Evolutionary conservation across 2,888 invertebrate genomes (phyloP).

Genomic region (Cataglyphis altisquamis): DNA sequence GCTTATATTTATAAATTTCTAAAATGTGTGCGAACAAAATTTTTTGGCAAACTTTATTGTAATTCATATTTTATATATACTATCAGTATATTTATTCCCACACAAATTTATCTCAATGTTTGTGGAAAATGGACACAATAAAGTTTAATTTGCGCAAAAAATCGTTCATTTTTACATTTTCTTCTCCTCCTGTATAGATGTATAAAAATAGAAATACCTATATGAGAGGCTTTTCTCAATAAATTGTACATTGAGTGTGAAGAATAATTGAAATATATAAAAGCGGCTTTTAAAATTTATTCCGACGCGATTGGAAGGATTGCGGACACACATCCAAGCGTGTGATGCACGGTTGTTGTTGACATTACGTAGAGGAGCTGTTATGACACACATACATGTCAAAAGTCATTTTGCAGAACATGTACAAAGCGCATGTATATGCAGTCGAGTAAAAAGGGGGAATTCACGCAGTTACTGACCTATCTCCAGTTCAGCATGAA

Average conservation of each 20-base stretch:
- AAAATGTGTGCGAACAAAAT: not conserved
- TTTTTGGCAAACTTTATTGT: not conserved
- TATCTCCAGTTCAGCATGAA: not conserved
- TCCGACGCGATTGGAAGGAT: slow-evolving; percentile 38
- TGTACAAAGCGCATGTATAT: slow-evolving; percentile 11
- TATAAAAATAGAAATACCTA: not conserved
- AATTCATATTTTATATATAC: not conserved
- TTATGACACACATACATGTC: not conserved
- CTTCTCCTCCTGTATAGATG: not conserved
- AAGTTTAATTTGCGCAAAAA: slow-evolving; percentile 34
- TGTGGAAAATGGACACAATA: slow-evolving; percentile 4
- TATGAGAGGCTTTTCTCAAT: slow-evolving; percentile 21
- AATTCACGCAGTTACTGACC: not conserved
- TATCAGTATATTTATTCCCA: slow-evolving; percentile 28
- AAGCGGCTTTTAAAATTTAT: slow-evolving; percentile 51
- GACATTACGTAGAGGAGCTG: slow-evolving; percentile 36
- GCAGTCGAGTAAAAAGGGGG: not conserved
- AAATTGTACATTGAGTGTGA: slow-evolving; percentile 36
- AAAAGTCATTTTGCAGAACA: slow-evolving; percentile 37
- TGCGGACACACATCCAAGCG: slow-evolving; percentile 6
- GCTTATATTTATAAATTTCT: slow-evolving; percentile 6
- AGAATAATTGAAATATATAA: slow-evolving; percentile 50
- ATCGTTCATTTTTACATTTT: slow-evolving; percentile 27
- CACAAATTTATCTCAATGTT: not conserved
- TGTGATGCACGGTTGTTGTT: slow-evolving; percentile 30